Evolutionary conservation across 2,888 invertebrate species (phyloP), one percentile per base, ranked within the genome.

Genomic region (Aproaerema taeniolella): DNA sequence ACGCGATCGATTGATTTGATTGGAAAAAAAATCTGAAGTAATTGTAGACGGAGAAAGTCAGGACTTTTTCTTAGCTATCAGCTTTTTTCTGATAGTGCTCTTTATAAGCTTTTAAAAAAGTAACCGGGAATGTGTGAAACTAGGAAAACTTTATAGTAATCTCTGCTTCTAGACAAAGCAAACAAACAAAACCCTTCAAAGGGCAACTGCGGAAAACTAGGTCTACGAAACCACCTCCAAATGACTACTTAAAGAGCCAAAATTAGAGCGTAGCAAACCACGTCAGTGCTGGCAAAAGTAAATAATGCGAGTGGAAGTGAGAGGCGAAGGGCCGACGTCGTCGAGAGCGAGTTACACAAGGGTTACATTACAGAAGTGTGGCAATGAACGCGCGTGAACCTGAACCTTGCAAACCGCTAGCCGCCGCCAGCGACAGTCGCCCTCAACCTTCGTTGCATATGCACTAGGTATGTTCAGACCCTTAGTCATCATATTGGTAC

Each of bases 311-410:
- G 51, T 67, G 64, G 72, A 79, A 82, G 83, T 81, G 81, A 83
- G 82, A 81, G 80, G 81, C 59, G 68, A 72, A 79, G 80, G 82
- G 76, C 75, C 67, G 31, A 17, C n/a, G 20, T 13, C 20, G 12
- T n/a, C 53, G 70, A 73, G 72, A 75, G 77, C 77, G 72, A 79
- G 82, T 87, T 87, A 80, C 83, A 87, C 87, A 86, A 87, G 81
- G 80, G 81, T n/a, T n/a, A 86, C 86, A 86, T 87, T 85, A 86
- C 83, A 83, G 83, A 87, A 87, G 86, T 87, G 78, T 87, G 87
- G 85, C 87, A 87, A 86, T 85, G 87, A 87, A 86, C 87, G 62
- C 71, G 55, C 55, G 62, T 87, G 78, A 87, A 86, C 87, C 85
- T 81, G 75, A 78, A 82, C 81, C 82, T 80, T 83, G 85, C 81